Conservation (phyloP, 30 jellyfish, hydroid and myxozoan species). For the Cassiopea andromeda region DNA sequence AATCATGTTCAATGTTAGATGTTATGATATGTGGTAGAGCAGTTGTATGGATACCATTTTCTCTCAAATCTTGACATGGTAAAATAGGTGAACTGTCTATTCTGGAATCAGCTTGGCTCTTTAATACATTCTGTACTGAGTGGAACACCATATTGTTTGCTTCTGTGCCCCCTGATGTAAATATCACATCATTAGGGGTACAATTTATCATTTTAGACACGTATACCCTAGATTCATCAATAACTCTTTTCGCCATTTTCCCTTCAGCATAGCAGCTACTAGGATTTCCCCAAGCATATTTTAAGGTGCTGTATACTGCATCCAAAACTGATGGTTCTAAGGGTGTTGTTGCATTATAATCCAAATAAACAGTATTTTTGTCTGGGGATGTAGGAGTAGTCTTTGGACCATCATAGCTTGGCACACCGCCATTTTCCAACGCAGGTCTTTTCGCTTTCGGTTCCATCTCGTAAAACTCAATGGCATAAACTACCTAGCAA, state of each 20-base stretch:
- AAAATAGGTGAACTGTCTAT: not conserved
- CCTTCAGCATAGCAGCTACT: slow-evolving; percentile 92
- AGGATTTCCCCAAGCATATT: slow-evolving; percentile 96
- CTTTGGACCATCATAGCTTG: not conserved
- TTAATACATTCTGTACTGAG: slow-evolving; percentile 24
- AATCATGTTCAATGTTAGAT: slow-evolving; percentile 86
- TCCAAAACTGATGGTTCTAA: slow-evolving; percentile 79
- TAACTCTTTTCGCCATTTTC: slow-evolving; percentile 79
- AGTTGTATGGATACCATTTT: not conserved
- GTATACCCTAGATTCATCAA: slow-evolving; percentile 72
- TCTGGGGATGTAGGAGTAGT: not conserved
- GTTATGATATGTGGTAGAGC: slow-evolving; percentile 78
- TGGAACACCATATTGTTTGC: slow-evolving; percentile 82
- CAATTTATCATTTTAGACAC: slow-evolving; percentile 77
- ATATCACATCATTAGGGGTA: slow-evolving; percentile 57
- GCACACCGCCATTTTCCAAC: not conserved
- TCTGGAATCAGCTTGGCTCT: not conserved
- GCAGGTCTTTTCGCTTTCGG: not conserved
- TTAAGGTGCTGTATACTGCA: slow-evolving; percentile 65
- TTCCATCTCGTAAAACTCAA: not conserved
- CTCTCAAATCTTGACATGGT: not conserved
- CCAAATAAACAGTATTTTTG: slow-evolving; percentile 57
- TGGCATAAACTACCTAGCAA: not conserved
- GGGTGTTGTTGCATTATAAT: slow-evolving; percentile 99
- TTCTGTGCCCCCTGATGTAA: slow-evolving; percentile 97